phyloP scores from a whole-genome alignment of 2,888 invertebrate species.

The Podotricha telesiphe region DNA sequence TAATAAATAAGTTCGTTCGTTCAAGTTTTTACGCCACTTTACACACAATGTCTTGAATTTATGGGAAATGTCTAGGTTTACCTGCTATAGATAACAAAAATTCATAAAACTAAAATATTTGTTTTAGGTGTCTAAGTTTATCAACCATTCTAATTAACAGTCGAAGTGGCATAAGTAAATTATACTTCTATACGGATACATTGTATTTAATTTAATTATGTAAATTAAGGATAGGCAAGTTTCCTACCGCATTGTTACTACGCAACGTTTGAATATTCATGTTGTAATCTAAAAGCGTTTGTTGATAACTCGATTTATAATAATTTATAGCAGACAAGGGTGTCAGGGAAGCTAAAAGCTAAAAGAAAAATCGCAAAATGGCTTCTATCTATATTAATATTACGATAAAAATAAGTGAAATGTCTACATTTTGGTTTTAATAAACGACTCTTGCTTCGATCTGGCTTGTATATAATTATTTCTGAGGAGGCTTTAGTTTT shows the following conservation, averaged over 20 bases:
- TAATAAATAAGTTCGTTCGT: not conserved
- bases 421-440: not conserved
- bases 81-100: too few species aligned
- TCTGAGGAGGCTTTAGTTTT: too few species aligned
- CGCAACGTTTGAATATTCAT: constrained; percentile 13
- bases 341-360: not conserved
- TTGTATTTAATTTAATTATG: constrained; percentile 17
- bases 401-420: not conserved
- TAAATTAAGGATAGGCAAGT: constrained; percentile 27
- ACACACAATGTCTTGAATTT: too few species aligned
- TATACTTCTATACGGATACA: constrained; percentile 2
- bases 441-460: not conserved
- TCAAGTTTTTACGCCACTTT: too few species aligned
- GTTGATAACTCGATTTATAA: constrained; percentile 15
- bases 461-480: not conserved
- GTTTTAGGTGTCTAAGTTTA: not conserved
- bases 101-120: too few species aligned
- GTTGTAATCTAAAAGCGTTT: constrained; percentile 4
- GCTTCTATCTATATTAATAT: not conserved
- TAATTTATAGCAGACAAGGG: not conserved
- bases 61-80: too few species aligned
- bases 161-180: constrained; percentile 1
- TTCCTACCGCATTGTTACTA: constrained; percentile 17
- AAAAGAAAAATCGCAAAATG: not conserved
- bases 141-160: not conserved